Evolutionary conservation across 2,888 invertebrate species (phyloP).

Genomic region (Hypomecis punctinalis): DNA sequence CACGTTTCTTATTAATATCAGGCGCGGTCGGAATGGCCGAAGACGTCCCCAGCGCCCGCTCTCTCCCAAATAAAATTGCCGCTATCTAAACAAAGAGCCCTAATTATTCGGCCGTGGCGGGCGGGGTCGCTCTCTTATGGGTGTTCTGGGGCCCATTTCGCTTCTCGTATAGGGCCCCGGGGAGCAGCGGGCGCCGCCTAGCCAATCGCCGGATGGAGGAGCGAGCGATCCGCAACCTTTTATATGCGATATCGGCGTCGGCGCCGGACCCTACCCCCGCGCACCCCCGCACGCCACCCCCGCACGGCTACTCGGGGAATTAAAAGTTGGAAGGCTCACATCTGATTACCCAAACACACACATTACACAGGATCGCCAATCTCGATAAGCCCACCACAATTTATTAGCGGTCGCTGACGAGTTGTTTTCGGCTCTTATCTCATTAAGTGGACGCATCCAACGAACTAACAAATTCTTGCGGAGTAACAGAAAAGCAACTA

Average conservation of each 20-base stretch:
- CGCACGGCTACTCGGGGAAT: conserved; percentile 69
- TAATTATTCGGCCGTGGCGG: conserved; percentile 87
- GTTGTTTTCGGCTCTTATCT: conserved; percentile 68
- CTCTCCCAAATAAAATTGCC: conserved; percentile 86
- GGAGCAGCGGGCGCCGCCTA: conserved; percentile 87
- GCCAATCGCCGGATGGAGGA: conserved; percentile 86
- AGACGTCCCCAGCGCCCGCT: conserved; percentile 83
- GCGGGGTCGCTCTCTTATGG: conserved; percentile 89
- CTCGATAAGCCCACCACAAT: conserved; percentile 77
- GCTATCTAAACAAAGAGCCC: conserved; percentile 87
- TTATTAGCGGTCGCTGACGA: conserved; percentile 71
- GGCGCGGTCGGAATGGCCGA: conserved; percentile 80
- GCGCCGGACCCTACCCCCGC: conserved; percentile 67
- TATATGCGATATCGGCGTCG: conserved; percentile 82
- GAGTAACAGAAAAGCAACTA: conserved; percentile 41
- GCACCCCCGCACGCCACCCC: conserved; percentile 47
- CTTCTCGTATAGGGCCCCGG: conserved; percentile 87
- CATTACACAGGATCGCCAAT: conserved; percentile 76
- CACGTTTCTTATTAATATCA: conserved; percentile 84
- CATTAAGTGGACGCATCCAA: conserved; percentile 48
- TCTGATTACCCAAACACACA: conserved; percentile 81
- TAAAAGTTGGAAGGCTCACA: conserved; percentile 80
- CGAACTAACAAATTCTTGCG: conserved; percentile 50
- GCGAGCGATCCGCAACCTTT: conserved; percentile 85
- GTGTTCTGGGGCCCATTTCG: conserved; percentile 89